Percentiles rank a stretch among this genome's conserved stretches.
Conservation (phyloP, 2,797 vertebrate species). For the Gymnocypris eckloni region DNA sequence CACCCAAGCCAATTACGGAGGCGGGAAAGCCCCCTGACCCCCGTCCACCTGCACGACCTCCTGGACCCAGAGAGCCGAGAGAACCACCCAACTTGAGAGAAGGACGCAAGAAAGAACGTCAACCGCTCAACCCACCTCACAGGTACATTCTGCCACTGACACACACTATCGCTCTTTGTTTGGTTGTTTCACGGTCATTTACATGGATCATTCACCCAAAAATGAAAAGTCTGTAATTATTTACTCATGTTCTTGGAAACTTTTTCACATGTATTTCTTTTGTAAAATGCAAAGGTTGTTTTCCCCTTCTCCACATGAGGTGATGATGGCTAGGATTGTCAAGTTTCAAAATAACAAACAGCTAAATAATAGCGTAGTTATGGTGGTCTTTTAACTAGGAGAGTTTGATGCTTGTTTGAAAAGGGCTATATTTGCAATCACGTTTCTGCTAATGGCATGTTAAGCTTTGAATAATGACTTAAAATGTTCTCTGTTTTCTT, state of each 20-base stretch:
- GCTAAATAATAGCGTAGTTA: background rate
- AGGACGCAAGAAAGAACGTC: slow-evolving; percentile 88
- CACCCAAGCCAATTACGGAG: slow-evolving; percentile 75
- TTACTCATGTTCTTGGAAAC: background rate
- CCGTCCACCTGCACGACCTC: slow-evolving; percentile 75
- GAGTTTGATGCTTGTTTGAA: background rate
- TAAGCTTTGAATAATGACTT: background rate
- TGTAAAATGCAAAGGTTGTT: background rate
- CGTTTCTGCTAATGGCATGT: background rate
- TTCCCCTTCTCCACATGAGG: background rate
- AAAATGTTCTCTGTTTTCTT: background rate
- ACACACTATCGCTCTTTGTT: background rate
- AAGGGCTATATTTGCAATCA: background rate
- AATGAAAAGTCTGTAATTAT: background rate
- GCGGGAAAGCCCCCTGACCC: slow-evolving; percentile 81
- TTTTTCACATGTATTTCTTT: background rate
- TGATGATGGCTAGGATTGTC: background rate
- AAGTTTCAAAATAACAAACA: background rate
- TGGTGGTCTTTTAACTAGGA: background rate
- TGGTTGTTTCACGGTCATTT: background rate
- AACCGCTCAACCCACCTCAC: slow-evolving; percentile 82
- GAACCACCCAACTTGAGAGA: slow-evolving; percentile 85
- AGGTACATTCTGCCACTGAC: slow-evolving; percentile 75
- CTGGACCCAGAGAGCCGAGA: slow-evolving; percentile 73
- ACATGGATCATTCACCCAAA: background rate